These are phyloP conservation scores for Meganola albula DNA, from an alignment of 2,888 invertebrate genomes.

Conservation along the genomic window DNA sequence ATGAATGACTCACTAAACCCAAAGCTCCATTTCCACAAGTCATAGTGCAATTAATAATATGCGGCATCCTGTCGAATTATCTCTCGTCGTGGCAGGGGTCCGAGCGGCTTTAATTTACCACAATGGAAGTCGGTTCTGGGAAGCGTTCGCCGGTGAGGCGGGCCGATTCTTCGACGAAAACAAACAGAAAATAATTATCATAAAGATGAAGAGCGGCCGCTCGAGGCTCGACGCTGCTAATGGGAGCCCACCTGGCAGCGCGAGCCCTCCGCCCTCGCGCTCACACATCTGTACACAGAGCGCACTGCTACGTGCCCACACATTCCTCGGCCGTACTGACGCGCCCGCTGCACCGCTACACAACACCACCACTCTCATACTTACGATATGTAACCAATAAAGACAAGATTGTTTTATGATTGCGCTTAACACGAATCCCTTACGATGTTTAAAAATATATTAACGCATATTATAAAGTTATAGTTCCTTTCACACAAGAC, in stretches of 20 bases:
- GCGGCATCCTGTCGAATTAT: conserved; percentile 78
- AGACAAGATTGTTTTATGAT: conserved; percentile 51
- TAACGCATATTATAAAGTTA: no score
- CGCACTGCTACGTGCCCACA: conserved; percentile 30
- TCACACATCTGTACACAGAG: conserved; percentile 30
- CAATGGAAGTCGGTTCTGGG: conserved; percentile 76
- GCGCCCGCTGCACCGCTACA: conserved; percentile 21
- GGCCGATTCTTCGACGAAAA: conserved; percentile 76
- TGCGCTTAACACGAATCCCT: no score
- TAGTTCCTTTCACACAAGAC: no score
- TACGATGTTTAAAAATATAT: no score
- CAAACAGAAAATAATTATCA: conserved; percentile 79
- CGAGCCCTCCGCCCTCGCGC: conserved; percentile 39
- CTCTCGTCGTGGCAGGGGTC: conserved; percentile 76
- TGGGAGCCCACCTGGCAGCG: conserved; percentile 73
- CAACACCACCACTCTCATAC: conserved; percentile 38
- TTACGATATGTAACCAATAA: conserved; percentile 41
- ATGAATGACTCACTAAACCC: conserved; percentile 76
- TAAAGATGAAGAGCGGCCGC: conserved; percentile 78
- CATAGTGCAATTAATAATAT: conserved; percentile 79
- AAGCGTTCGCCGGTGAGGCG: conserved; percentile 71
- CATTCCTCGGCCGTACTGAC: conserved; percentile 33
- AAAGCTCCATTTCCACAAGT: conserved; percentile 76
- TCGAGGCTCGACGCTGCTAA: conserved; percentile 69
- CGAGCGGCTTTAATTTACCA: conserved; percentile 77